Base-by-base conservation (phyloP, 2,113 vertebrate genomes). In the Grantiella picta region DNA sequence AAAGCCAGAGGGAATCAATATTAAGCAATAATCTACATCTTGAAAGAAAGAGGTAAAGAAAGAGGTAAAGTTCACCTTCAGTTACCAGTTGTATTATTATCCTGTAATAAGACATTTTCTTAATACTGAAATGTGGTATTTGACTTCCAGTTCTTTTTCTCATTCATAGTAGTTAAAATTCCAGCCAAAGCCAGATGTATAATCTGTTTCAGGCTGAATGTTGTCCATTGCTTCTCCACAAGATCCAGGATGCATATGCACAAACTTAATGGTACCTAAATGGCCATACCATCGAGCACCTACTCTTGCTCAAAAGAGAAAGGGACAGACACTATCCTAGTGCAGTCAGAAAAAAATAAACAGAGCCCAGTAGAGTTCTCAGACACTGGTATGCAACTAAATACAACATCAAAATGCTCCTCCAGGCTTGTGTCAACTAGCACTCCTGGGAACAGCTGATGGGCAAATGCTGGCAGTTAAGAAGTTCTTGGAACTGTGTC, bases 231-330 rank as follows among this genome's bases (percentile, higher is more conserved):
- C 29, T 33, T 40, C 19, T 19, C 17, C 16, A 2, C 8, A 71
- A 85, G 35, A 92, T 4, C 3, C 54, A 73, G 21, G 38, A 33
- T 22, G 9, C 66, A 77, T 1, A 6, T 13, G 53, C 29, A 59
- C 18, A 68, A 21, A 18, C 18, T 66, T 20, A 57, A 24, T 19
- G 31, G 33, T 40, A 73, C 33, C 17, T 40, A 76, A 53, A 70
- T 7, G 8, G 8, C 27, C 80, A 33, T 8, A 56, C 0, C 15
- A 47, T 6, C 1, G 2, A 66, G 52, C 1, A 8, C 5, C 44
- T 79, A 21, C 16, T 54, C 47, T 52, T 78, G 20, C 33, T 10
- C 50, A 84, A 31, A 70, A 78, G 25, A 91, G n/a, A 82, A 77
- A 69, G 1, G 11, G 15, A 77, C 5, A 2, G 44, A 64, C 22